A percentile compares a stretch with the other conserved stretches of the same genome.
These are phyloP conservation scores for Lissonota sp. DNA, from an alignment of 2,888 invertebrate genomes.

Conservation along the genomic window DNA sequence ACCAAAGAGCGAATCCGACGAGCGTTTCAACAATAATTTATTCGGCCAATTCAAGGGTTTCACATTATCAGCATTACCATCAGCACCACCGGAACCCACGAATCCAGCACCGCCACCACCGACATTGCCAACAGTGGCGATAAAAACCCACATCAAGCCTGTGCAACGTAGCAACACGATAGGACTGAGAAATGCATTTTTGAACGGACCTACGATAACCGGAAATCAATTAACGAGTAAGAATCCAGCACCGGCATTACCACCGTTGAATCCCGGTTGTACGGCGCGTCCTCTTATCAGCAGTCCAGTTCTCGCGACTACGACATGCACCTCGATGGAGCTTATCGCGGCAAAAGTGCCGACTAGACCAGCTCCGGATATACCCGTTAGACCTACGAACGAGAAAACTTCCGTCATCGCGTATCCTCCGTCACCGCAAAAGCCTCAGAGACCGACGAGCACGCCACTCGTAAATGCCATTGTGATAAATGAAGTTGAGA, in stretches of 20 bases:
- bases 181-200: slow-evolving; percentile 52
- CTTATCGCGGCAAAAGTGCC: slow-evolving; percentile 87
- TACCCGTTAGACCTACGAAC: slow-evolving; percentile 87
- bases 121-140: slow-evolving; percentile 84
- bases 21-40: slow-evolving; percentile 86
- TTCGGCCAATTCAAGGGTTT: slow-evolving; percentile 96
- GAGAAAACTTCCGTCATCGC: slow-evolving; percentile 75
- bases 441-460: slow-evolving; percentile 74
- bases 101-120: slow-evolving; percentile 88
- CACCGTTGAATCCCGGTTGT: slow-evolving; percentile 87
- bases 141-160: slow-evolving; percentile 78
- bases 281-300: slow-evolving; percentile 91
- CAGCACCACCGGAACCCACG: slow-evolving; percentile 85
- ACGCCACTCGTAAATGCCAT: slow-evolving; percentile 71
- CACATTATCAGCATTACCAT: slow-evolving; percentile 88
- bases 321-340: slow-evolving; percentile 92
- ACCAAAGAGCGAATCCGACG: slow-evolving; percentile 80
- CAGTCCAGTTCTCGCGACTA: slow-evolving; percentile 92
- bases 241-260: slow-evolving; percentile 85
- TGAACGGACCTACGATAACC: slow-evolving; percentile 30
- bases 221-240: slow-evolving; percentile 17
- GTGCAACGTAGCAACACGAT: slow-evolving; percentile 71
- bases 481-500: slow-evolving; percentile 75
- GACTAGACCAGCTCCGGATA: slow-evolving; percentile 85
- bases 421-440: slow-evolving; percentile 78